Percentiles rank a stretch among this genome's conserved stretches.
These are phyloP conservation scores for Augochlora pura DNA, from an alignment of 1,140 invertebrate genomes.

Conservation along the genomic window DNA sequence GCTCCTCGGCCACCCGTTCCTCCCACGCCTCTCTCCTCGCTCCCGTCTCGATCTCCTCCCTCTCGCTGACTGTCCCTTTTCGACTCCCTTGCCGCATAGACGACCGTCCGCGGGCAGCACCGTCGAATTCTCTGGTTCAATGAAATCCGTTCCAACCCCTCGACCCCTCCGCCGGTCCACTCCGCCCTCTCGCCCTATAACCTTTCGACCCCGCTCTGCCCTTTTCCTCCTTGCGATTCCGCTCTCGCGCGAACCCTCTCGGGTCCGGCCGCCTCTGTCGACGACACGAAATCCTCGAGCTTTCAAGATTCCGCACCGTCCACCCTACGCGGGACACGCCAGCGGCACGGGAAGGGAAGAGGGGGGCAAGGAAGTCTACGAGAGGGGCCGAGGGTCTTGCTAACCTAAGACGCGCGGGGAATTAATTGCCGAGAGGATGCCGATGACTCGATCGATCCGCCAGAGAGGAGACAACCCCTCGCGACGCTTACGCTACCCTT, in stretches of 20 bases:
- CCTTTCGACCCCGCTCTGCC: conserved; percentile 14
- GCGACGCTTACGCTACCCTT: too few species aligned
- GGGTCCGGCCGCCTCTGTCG: too few species aligned
- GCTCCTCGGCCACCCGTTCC: conserved; percentile 9
- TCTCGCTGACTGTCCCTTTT: conserved; percentile 55
- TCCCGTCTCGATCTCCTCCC: conserved; percentile 20
- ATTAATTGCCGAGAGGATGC: neutral
- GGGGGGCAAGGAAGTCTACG: too few species aligned
- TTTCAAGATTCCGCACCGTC: too few species aligned
- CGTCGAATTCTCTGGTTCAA: conserved; percentile 75
- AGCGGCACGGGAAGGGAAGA: too few species aligned
- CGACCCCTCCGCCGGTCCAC: conserved; percentile 1
- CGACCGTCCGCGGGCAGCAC: conserved; percentile 68
- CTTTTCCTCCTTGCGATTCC: neutral
- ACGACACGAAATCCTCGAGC: too few species aligned
- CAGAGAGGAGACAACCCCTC: too few species aligned
- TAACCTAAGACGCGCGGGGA: neutral
- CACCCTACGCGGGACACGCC: too few species aligned
- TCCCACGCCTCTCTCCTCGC: neutral
- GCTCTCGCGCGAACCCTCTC: neutral
- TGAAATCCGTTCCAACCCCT: conserved; percentile 57
- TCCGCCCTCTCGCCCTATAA: neutral
- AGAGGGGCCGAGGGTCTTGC: too few species aligned
- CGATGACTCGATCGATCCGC: neutral
- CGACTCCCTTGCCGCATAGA: conserved; percentile 65